These are phyloP conservation scores for Alouatta palliata DNA, from an alignment of 2,113 vertebrate genomes.

Conservation along the genomic window DNA sequence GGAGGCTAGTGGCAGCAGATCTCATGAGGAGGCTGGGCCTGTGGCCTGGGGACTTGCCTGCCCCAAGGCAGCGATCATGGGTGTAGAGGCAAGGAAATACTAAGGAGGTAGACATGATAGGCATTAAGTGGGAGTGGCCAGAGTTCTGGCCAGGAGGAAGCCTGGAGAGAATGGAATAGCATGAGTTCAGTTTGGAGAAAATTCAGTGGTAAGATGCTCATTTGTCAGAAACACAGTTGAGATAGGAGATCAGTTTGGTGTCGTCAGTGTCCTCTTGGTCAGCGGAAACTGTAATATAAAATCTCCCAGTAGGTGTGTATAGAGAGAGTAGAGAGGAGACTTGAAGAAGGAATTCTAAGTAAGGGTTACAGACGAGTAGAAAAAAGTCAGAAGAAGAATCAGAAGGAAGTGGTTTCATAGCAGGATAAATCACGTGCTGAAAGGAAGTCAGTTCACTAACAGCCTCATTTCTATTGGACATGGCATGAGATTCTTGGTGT, in stretches of 20 bases:
- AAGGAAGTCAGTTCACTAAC: neutral
- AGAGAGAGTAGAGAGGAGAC: neutral
- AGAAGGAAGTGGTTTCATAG: neutral
- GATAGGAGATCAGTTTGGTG: neutral
- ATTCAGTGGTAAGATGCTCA: neutral
- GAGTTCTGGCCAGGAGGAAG: neutral
- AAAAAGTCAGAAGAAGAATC: neutral
- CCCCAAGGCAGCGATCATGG: neutral
- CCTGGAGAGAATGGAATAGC: neutral
- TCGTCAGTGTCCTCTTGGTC: neutral
- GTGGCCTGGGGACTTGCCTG: neutral
- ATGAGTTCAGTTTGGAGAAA: neutral
- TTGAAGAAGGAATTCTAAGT: neutral
- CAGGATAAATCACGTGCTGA: neutral
- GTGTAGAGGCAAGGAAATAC: neutral
- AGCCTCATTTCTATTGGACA: fast-evolving
- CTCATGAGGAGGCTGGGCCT: neutral
- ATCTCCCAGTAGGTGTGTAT: neutral
- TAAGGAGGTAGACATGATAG: neutral
- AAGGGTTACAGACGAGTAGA: too few relatives aligned
- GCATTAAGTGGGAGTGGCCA: neutral
- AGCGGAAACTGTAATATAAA: neutral
- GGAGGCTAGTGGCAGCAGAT: too few relatives aligned
- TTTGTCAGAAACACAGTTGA: neutral
- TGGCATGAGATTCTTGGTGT: neutral